Conservation (phyloP, 2,797 vertebrate species). For the Melanotaenia trifasciata region DNA sequence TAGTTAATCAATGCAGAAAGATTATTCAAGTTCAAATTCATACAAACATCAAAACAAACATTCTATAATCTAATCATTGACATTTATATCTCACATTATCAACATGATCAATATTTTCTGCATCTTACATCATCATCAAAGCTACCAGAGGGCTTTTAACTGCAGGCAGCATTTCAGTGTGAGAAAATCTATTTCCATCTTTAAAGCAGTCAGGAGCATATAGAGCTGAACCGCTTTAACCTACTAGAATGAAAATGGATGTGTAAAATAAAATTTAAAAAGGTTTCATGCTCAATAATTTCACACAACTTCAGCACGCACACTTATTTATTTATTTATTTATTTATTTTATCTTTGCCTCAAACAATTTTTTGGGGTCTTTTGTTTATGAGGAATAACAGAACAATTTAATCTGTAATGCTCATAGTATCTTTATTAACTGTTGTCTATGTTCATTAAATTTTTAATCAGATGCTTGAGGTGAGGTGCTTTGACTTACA, state of each 20-base stretch:
- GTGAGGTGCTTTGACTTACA: neutral
- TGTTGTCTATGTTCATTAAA: no score
- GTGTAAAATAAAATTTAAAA: neutral
- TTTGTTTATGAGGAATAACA: no score
- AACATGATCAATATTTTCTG: neutral
- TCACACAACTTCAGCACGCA: neutral
- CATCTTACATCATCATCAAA: neutral
- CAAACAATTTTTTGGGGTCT: no score
- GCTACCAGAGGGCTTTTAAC: neutral
- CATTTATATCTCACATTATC: no score
- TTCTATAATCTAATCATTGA: no score
- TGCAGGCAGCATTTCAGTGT: neutral
- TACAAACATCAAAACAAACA: no score
- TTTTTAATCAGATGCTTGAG: neutral
- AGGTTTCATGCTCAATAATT: neutral
- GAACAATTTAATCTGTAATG: no score
- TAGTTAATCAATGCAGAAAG: no score
- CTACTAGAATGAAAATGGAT: neutral
- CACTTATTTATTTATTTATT: neutral
- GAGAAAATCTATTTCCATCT: neutral
- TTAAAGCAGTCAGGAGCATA: neutral
- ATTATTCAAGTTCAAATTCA: no score
- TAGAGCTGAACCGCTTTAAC: neutral
- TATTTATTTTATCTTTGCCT: no score
- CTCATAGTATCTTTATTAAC: no score